Evolutionary conservation across 2,888 invertebrate genomes (phyloP), one percentile per base, ranked within the genome.

Genomic region (Chymomyza amoena): DNA sequence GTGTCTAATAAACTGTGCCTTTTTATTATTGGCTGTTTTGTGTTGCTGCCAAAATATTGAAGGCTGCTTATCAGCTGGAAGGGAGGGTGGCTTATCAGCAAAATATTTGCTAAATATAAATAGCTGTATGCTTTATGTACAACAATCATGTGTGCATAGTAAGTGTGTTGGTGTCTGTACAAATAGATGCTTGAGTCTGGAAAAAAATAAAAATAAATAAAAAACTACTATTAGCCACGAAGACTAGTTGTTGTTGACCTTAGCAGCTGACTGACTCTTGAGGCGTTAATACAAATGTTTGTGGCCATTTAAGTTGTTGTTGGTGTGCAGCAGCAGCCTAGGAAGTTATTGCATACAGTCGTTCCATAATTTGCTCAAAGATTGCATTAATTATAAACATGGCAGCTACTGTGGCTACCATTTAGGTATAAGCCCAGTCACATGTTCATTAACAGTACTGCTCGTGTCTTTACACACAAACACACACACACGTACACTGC

Each of bases 391-490:
- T 67, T 73, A 71, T 76, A 62, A 78, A 68, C 66, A 77, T 70
- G 54, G 20, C 25, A 28, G 57, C 18, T 20, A 57, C 32, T 32
- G 9, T 4, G 32, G 32, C 13, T 25, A 15, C 9, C 9, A 73
- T 73, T 73, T 73, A n/a, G n/a, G n/a, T n/a, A 68, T 66, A 66
- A 66, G 68, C 72, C 73, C 74, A 84, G 78, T 87, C 76, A 84
- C 80, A 87, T 87, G 85, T 75, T 82, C 78, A 82, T 87, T 84
- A 75, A 73, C 73, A 76, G 72, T 45, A 45, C 13, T 45, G 39
- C 39, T 60, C 78, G 75, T 76, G 77, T 78, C 76, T 32, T 61
- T 71, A 20, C 32, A 25, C 16, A 72, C 28, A 62, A 7, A 39
- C 6, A 15, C 20, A 18, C 45, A 20, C 13, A 18, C 39, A 72